Conservation (phyloP, 2,888 invertebrate genomes). For the Scelioninae gen. 1 region DNA sequence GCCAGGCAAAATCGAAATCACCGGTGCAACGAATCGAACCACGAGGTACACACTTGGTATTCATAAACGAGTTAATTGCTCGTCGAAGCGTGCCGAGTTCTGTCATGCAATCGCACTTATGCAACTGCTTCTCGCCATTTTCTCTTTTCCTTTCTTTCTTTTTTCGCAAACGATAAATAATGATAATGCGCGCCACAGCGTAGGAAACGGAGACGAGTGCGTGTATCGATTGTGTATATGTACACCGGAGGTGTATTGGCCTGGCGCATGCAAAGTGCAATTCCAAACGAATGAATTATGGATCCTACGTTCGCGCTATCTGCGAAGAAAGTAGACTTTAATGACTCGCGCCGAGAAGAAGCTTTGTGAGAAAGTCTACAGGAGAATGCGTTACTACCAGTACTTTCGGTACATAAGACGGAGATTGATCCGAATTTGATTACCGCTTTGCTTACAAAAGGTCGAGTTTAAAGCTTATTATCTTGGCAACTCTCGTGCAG, state of each 20-base stretch:
- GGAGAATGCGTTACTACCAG: conserved; percentile 18
- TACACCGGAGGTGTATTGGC: conserved; percentile 28
- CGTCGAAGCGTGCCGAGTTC: conserved; percentile 43
- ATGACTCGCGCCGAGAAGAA: conserved; percentile 5
- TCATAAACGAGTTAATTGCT: conserved; percentile 62
- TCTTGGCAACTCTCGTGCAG: background rate
- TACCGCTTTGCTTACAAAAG: conserved; percentile 1
- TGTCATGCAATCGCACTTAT: conserved; percentile 41
- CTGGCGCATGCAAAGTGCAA: conserved; percentile 43
- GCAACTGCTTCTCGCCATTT: conserved; percentile 26
- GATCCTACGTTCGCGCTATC: conserved; percentile 40
- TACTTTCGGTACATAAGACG: conserved; percentile 12
- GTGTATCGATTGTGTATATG: conserved; percentile 34
- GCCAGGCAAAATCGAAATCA: conserved; percentile 78
- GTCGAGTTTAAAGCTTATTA: background rate
- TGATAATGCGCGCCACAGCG: conserved; percentile 11
- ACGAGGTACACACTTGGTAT: conserved; percentile 61
- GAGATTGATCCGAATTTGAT: conserved; percentile 36
- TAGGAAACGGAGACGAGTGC: conserved; percentile 20
- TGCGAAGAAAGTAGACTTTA: conserved; percentile 47
- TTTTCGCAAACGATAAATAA: conserved; percentile 22
- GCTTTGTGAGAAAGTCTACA: conserved; percentile 38
- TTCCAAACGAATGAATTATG: conserved; percentile 52
- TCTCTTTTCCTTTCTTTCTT: conserved; percentile 4
- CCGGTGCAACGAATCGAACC: conserved; percentile 65